Base-by-base conservation (phyloP, 2,797 vertebrate species). In the Momotus momota region DNA sequence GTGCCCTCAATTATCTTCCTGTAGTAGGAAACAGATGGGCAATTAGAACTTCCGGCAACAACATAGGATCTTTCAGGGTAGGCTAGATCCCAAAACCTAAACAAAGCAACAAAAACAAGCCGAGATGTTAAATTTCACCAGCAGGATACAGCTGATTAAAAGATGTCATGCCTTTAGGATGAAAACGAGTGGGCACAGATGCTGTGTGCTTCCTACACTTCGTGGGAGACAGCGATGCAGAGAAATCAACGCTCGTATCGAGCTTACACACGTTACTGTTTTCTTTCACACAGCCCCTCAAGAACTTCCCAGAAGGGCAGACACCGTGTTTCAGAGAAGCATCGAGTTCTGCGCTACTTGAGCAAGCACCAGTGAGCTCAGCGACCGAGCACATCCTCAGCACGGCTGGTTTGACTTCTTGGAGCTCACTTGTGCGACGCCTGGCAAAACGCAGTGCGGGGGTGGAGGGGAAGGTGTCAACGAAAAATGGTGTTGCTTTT, bases 1-100 rank as follows among this genome's bases (percentile, higher is more conserved):
- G 99, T 99, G 61, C 99, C 99, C 91, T 99, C 99, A 21, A 99
- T 99, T 95, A 99, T 99, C 97, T 99, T 99, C 88, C 99, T 98
- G 95, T 98, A 99, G 98, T 99, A 99, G 46, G 99, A 99, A 48
- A 99, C 99, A 3, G 99, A 99, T 0, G 99, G 98, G 95, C 99
- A 99, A 25, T 98, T 98, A 61, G 98, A 98, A 88, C 99, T 98
- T 84, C 99, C 99, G 0, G 98, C 99, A 46, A 99, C 98, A 79
- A 99, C 96, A n/a, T 99, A 99, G 0, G 99, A 99, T 94, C 99
- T 98, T 96, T 99, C 99, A 14, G 99, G 99, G 83, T 99, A 99
- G 18, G 98, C 99, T 94, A 99, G 84, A 97, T 99, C 99, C 99
- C 99, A 99, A 97, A 99, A 99, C 98, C 99, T 99, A 83, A 60